Base-by-base conservation (phyloP, 1,140 invertebrate genomes). In the Yoshiicerus persimilis region DNA sequence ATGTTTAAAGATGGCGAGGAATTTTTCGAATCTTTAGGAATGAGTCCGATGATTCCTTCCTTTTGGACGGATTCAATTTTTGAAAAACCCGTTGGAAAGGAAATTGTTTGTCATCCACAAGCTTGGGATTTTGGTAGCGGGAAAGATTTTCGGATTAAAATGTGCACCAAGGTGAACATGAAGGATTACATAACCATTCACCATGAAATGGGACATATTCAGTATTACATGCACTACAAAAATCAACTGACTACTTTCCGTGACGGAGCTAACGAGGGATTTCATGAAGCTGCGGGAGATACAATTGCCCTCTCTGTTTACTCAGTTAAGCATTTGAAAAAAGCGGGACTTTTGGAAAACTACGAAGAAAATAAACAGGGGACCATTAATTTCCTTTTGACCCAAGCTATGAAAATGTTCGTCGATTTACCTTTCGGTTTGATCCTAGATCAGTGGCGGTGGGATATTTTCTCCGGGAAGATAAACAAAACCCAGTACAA, bases 221-320 rank as follows among this genome's bases (percentile, higher is more conserved):
- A 93, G 83, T 94, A 94, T 87, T 93, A 93, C 88, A 91, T 93
- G 89, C 91, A 92, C 34, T 94, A 94, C 89, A 91, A 92, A 64
- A 34, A 93, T 87, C 92, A 92, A 86, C 92, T 92, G 10, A 86
- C 90, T 47, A 85, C 91, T 10, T 93, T 93, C 87, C 90, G 91
- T 77, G 91, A 91, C 8, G 93, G 93, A 0, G 93, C 93, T 2
- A 93, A 94, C 90, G 92, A 92, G 39, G 93, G 93, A 91, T 94
- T 94, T 88, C 93, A 93, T 86, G 93, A 93, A 89, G 93, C 93
- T 9, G 91, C 93, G 36, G 93, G 93, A 62, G 93, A 94, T 84
- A 90, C 92, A 1, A 94, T 99, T 10, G 96, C 96, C 0, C 92
- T 99, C 0, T 98, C 96, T 0, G 95, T 98, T 0, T 94, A 95